These are phyloP conservation scores for Hydrochoerus hydrochaeris DNA, from an alignment of 2,113 vertebrate species.

Conservation along the genomic window DNA sequence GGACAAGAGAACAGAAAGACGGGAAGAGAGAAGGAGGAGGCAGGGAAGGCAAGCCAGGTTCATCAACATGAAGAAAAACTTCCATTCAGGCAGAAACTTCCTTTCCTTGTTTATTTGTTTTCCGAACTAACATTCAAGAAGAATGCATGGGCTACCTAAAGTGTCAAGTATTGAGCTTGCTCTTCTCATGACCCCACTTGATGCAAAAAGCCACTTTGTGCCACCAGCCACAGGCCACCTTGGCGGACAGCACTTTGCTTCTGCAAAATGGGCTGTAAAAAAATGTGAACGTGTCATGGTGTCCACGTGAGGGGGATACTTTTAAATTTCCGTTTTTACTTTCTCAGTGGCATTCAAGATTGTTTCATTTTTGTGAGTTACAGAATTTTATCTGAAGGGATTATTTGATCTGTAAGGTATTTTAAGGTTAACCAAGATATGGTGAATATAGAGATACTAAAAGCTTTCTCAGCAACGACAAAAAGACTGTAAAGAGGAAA, in stretches of 20 bases:
- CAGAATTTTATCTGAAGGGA: neutral
- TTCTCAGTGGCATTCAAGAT: neutral
- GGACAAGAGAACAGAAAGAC: neutral
- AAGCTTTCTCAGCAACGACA: neutral
- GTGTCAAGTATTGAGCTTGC: neutral
- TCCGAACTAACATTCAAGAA: neutral
- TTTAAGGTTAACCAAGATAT: neutral
- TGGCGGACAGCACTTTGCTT: conserved; percentile 60
- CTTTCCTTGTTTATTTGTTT: neutral
- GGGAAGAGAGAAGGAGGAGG: neutral
- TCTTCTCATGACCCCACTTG: conserved; percentile 35
- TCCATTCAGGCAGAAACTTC: neutral
- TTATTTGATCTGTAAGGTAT: neutral
- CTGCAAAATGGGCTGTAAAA: conserved; percentile 13
- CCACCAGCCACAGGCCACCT: conserved; percentile 24
- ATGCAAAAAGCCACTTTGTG: neutral
- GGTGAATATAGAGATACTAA: neutral
- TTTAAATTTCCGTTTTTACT: too few species aligned
- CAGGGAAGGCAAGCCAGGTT: neutral
- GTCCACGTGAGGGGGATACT: neutral
- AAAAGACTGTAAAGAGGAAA: neutral
- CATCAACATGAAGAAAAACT: neutral
- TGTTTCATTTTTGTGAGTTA: neutral
- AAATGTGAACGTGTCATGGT: conserved; percentile 24
- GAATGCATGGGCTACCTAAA: neutral